Conservation (phyloP, 2,113 vertebrate genomes). For the Lophotis ruficrista region DNA sequence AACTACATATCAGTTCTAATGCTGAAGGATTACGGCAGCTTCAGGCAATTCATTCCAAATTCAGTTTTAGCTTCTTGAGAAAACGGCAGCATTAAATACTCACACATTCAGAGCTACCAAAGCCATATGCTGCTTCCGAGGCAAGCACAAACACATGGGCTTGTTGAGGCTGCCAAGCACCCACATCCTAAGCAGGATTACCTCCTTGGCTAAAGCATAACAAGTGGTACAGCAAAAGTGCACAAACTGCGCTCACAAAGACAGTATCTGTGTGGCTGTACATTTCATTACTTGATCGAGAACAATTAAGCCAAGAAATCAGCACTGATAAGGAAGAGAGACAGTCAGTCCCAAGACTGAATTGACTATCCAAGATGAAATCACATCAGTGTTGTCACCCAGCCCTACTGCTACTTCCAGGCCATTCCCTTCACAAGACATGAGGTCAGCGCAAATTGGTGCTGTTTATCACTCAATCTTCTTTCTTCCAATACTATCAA, state of each 20-base stretch:
- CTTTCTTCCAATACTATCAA: background rate
- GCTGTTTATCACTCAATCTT: background rate
- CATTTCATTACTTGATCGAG: background rate
- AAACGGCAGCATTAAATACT: background rate
- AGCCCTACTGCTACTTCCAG: background rate
- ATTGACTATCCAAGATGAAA: background rate
- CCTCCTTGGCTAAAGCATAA: background rate
- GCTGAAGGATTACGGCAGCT: background rate
- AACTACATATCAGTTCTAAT: background rate
- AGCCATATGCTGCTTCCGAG: background rate
- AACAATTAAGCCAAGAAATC: background rate
- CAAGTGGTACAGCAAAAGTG: background rate
- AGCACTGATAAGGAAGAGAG: background rate
- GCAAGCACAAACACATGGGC: background rate
- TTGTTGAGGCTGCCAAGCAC: conserved; percentile 9
- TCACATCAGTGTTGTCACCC: background rate
- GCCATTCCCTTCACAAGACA: background rate
- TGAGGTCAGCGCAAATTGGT: background rate
- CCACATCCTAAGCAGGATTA: background rate
- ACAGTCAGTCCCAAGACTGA: background rate
- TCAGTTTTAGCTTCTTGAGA: background rate
- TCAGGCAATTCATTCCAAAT: background rate
- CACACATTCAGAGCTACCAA: background rate
- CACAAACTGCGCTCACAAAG: background rate
- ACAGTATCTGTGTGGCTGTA: background rate